Evolutionary conservation across 1,140 invertebrate species (phyloP), one percentile per base, ranked within the genome.

Genomic region (Frieseomelitta varia): DNA sequence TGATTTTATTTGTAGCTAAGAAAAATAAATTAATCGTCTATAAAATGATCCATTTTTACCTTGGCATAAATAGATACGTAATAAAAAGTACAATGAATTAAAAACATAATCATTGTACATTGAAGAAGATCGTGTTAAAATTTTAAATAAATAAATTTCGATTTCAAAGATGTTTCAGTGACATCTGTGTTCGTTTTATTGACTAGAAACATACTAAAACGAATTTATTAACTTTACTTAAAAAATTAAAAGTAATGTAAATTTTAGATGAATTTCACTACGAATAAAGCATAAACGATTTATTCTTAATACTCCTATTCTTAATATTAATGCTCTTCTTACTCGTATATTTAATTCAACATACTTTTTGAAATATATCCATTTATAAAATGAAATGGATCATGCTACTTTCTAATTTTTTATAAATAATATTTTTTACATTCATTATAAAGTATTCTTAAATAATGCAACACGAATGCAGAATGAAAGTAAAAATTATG

Each of bases 321-420:
- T 34, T 4, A 47, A 4, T 8, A 39, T 39, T 24, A 67, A 34
- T 67, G 27, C 24, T 24, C 0, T 4, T 17, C 0, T n/a, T n/a
- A 47, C 15, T n/a, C n/a, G 24, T 47, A 47, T 47, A 71, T n/a
- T 47, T 71, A 71, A 71, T 71, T 71, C 34, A 71, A 71, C n/a
- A 47, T 71, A 71, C 68, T 71, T 47, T 8, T 47, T 71, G 68
- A 71, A 71, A 71, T 71, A 47, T 47, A 71, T 71, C 39, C 39
- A 71, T 47, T 71, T 71, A 47, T 71, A 71, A 71, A 71, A 71
- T 47, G 47, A 71, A 17, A 71, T 47, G 15, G 39, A 6, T 53
- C 47, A 51, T 15, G 17, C 0, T 72, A 27, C 47, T 47, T 71
- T 71, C 47, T 17, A 47, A 53, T 72, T 4, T 0, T 72, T 19